These are phyloP conservation scores for Morpho achilles DNA, from an alignment of 2,888 invertebrate genomes.

Conservation along the genomic window DNA sequence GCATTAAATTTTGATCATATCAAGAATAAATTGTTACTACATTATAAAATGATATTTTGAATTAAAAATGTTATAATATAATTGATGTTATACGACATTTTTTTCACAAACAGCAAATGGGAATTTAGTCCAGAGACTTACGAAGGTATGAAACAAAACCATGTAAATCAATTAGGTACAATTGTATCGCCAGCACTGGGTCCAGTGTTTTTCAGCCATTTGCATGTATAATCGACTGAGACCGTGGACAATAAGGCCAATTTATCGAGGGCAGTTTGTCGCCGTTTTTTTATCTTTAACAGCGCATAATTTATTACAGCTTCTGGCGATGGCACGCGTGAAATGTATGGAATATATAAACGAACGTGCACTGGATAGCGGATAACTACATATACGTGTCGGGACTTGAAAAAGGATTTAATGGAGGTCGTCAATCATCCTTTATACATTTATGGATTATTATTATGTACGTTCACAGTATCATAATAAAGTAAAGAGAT, in stretches of 20 bases:
- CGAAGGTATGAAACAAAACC: too few relatives aligned
- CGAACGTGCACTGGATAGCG: constrained; percentile 47
- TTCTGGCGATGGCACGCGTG: constrained; percentile 51
- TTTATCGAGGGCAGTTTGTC: constrained; percentile 37
- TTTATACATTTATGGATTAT: constrained; percentile 18
- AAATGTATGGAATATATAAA: constrained; percentile 51
- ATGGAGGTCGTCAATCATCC: constrained; percentile 26
- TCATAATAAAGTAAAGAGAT: background rate
- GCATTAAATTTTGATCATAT: too few relatives aligned
- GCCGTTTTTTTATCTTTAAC: constrained; percentile 52
- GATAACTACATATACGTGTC: constrained; percentile 43
- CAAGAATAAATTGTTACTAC: too few relatives aligned
- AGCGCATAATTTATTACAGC: constrained; percentile 49
- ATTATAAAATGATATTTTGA: too few relatives aligned
- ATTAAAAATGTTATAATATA: too few relatives aligned
- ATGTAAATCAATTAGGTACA: too few relatives aligned
- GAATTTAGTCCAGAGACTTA: too few relatives aligned
- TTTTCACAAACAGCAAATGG: too few relatives aligned
- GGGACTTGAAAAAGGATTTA: constrained; percentile 35
- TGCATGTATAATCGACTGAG: constrained; percentile 2
- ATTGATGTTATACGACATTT: too few relatives aligned
- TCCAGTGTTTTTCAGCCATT: background rate
- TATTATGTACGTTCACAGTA: constrained; percentile 1
- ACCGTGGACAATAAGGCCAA: constrained; percentile 9
- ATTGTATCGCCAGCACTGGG: too few relatives aligned